A percentile compares a stretch with the other conserved stretches of the same genome.
phyloP scores from a whole-genome alignment of 2,113 vertebrate species.

The Leptocoma aspasia region DNA sequence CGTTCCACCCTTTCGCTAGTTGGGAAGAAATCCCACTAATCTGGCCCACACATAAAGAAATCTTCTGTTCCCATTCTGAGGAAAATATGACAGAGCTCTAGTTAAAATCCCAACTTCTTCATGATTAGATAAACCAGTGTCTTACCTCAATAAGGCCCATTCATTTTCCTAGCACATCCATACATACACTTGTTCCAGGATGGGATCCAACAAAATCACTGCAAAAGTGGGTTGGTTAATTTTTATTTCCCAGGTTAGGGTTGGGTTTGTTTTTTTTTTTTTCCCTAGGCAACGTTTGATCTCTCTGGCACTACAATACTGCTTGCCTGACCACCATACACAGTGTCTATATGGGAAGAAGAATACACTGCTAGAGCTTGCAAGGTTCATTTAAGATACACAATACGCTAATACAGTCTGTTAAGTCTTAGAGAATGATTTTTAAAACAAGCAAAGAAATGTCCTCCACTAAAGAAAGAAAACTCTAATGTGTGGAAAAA shows the following conservation, averaged over 20 bases:
- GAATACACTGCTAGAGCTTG: neutral
- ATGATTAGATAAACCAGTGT: neutral
- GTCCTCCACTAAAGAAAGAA: neutral
- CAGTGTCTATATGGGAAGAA: neutral
- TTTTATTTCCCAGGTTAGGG: neutral
- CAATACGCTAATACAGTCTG: neutral
- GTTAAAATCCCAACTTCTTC: neutral
- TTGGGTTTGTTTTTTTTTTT: accelerated
- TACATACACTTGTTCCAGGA: neutral
- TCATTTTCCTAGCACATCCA: neutral
- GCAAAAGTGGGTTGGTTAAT: neutral
- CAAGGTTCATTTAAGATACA: constrained; percentile 9
- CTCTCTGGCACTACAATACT: neutral
- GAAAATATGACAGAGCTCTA: neutral
- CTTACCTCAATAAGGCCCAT: neutral
- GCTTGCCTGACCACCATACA: neutral
- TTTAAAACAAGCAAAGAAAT: neutral
- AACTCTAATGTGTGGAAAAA: neutral
- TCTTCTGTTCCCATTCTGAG: neutral
- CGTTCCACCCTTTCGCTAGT: neutral
- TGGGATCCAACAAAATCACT: neutral
- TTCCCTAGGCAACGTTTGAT: neutral
- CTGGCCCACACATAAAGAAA: neutral
- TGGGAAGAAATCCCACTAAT: neutral
- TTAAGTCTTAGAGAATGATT: constrained; percentile 12